These are phyloP conservation scores for Sminthopsis crassicaudata DNA, from an alignment of 2,113 vertebrate genomes.

Conservation along the genomic window DNA sequence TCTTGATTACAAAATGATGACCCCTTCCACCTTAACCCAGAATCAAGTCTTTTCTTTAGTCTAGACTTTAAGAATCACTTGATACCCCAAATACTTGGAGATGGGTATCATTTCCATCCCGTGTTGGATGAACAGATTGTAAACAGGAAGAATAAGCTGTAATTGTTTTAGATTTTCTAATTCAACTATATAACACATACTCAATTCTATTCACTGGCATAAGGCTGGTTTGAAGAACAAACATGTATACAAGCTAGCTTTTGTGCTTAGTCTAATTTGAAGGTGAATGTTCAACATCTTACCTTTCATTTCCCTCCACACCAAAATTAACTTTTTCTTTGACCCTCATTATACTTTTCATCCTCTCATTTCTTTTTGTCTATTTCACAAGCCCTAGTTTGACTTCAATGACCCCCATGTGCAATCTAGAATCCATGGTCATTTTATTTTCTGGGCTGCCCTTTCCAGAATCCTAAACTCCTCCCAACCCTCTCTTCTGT, in stretches of 20 bases:
- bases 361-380: neutral
- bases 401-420: neutral
- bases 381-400: neutral
- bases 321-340: neutral
- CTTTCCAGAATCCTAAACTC: neutral
- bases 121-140: neutral
- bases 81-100: neutral
- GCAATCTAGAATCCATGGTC: neutral
- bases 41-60: neutral
- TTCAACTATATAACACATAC: neutral
- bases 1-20: neutral
- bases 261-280: neutral
- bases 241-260: neutral
- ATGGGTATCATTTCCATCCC: neutral
- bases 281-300: neutral
- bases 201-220: neutral
- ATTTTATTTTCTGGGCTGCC: neutral
- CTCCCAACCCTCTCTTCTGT: neutral
- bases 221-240: neutral
- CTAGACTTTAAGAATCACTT: neutral
- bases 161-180: neutral
- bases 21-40: neutral
- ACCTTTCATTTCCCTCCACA: neutral
- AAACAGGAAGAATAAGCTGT: neutral
- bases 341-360: neutral